Evolutionary conservation across 2,888 invertebrate genomes (phyloP), one percentile per base, ranked within the genome.

Genomic region (Caenorhabditis sp.): DNA sequence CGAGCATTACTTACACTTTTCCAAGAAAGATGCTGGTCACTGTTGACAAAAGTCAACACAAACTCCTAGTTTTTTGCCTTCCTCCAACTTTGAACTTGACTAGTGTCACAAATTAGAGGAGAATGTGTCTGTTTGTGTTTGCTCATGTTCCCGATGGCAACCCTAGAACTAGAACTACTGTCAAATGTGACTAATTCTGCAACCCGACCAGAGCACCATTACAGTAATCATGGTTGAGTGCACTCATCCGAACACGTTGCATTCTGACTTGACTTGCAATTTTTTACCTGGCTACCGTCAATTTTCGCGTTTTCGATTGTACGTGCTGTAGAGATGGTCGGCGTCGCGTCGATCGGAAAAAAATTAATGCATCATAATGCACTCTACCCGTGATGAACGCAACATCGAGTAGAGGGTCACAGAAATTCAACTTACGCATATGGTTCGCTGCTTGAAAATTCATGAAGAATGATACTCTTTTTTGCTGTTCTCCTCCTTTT

Each of bases 311-410:
- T 66, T 56, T 50, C 41, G 22, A 35, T 22, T 50, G 32, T 58
- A 53, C 58, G 70, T 59, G 53, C 45, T 15, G 35, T 8, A 13
- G 46, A 70, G 35, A 8, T 17, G 50, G 37, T 41, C 30, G 50
- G 50, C 7, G 68, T 53, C 59, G 37, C 50, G 32, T 20, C 50
- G 17, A 37, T 35, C 17, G 30, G 17, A 56, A 70, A 70, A 71
- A 71, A 62, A 52, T 73, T 73, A 73, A 73, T 73, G 73, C 73
- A 73, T 73, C 65, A 73, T 73, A 73, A 73, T 73, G 73, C 53
- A 73, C 73, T 73, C 50, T 50, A 52, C 52, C 45, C 71, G 39
- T 41, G 17, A 39, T 55, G 71, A 71, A 71, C 62, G 62, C 61
- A 71, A 62, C 61, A 71, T 55, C 56, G 55, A 27, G 35, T 35